Percentiles rank a stretch among this genome's conserved stretches.
Conservation (phyloP, 2,797 vertebrate genomes). For the Alcedo quadribrachys region DNA sequence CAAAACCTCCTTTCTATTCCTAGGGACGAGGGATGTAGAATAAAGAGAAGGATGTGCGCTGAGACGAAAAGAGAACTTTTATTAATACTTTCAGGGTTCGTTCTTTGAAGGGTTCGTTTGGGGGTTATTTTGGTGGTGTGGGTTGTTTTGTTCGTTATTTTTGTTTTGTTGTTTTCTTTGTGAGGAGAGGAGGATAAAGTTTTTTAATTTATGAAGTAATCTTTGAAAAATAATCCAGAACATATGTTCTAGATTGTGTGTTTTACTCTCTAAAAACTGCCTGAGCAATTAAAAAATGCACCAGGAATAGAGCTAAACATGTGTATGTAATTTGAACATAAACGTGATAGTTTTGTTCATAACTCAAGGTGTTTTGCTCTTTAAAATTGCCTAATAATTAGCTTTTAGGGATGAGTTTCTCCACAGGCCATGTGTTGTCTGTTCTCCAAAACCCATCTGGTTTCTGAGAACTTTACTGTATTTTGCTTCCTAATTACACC, state of each 20-base stretch:
- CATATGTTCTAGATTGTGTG: slow-evolving; percentile 21
- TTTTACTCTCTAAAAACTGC: slow-evolving; percentile 23
- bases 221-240: slow-evolving; percentile 42
- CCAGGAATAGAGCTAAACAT: slow-evolving; percentile 21
- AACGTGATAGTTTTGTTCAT: background rate
- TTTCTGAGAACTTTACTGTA: background rate
- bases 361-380: slow-evolving; percentile 1
- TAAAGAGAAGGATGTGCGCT: slow-evolving; percentile 63
- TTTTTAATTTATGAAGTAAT: slow-evolving; percentile 52
- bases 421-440: accelerated
- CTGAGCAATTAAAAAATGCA: slow-evolving; percentile 51
- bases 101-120: background rate
- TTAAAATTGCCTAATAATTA: background rate
- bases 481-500: background rate
- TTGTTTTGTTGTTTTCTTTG: background rate
- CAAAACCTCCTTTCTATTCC: slow-evolving; percentile 36
- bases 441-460: background rate
- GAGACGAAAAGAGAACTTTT: slow-evolving; percentile 49
- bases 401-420: background rate
- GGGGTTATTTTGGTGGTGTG: background rate
- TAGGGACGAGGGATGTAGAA: slow-evolving; percentile 31
- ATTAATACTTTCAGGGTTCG: slow-evolving; percentile 24
- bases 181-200: slow-evolving; percentile 53
- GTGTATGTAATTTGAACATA: background rate
- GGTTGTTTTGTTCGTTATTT: too few species aligned